Evolutionary conservation across 2,888 invertebrate species (phyloP), one percentile per base, ranked within the genome.

Genomic region (Tinea semifulvella): DNA sequence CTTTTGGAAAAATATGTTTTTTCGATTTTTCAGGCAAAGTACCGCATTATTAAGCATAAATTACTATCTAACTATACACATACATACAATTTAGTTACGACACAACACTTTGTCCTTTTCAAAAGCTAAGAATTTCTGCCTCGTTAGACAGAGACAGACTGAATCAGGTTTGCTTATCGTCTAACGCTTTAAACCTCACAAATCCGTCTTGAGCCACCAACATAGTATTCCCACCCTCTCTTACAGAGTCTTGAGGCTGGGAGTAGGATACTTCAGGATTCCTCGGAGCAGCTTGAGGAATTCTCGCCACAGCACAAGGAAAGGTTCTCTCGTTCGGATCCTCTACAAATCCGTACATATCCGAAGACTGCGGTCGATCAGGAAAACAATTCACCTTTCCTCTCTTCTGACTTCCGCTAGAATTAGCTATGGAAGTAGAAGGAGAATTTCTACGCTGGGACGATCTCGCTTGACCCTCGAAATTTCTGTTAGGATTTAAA

Each of bases 151-250:
- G 75, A 55, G 57, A 62, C 38, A 75, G 66, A 49, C 68, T 68
- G 53, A 74, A 81, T 83, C 82, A 75, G 53, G 81, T 81, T 59
- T 76, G 76, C 0, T 68, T 68, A 51, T 82, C 82, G 55, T 85
- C 90, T 53, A 92, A 76, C 11, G 90, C 88, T 49, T 92, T 84
- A 73, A 94, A 94, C 53, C 95, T 82, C 10, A 94, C 89, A 68
- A 94, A 93, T 3, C 94, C 94, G 60, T 94, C 91, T 61, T 95
- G 94, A 49, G 92, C 91, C n/a, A 94, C 92, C 50, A 94, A 75
- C 92, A 94, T 93, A 53, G 92, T 87, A 47, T 84, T 82, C 40
- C 85, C 81, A 51, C 84, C 81, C 57, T 77, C 62, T 58, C 85
- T 58, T 3, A 76, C 67, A 56, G 82, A 85, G 56, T 84, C 84